Base-by-base conservation (phyloP, 92 coral and sea anemone genomes). In the Siderastrea radians region DNA sequence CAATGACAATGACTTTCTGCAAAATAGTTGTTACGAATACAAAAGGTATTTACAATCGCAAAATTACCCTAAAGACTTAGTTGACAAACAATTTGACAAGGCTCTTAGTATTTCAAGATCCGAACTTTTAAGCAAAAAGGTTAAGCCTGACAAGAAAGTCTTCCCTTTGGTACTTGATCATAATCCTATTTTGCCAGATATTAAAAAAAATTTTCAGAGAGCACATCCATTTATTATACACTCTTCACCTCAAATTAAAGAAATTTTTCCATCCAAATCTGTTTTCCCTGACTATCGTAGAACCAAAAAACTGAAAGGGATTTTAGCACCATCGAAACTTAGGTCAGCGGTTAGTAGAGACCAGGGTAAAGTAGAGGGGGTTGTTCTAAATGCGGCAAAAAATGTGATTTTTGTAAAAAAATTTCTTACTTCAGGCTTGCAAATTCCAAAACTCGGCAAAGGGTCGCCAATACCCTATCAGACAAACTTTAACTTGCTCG, bases 381-480 rank as follows among this genome's bases (percentile, higher is more conserved):
- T 55, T 82, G 86, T 53, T 69, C 71, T 38, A 81, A 82, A 82
- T 84, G 49, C 7, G 43, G 44, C 38, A 47, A 50, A 1, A 60
- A 47, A n/a, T 72, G 71, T 58, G 80, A 72, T n/a, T 3, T 84
- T 6, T 72, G 87, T 72, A 84, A 84, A 50, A 84, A 59, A 0
- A 5, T 1, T 72, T 57, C 16, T 44, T 52, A 53, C 9, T 72
- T 72, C 71, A 47, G 47, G 48, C 44, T 46, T 73, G 73, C 14
- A 84, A 84, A 73, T 73, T 84, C 68, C 44, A 73, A 84, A 73
- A 61, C 79, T 72, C 71, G 19, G 57, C 88, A n/a, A 84, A 72
- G 0, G 72, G 88, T 53, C 46, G 61, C 14, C 43, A 50, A 2
- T 84, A 72, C 16, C 68, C 68, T 12, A 84, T 70, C 49, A 57